Base-by-base conservation (phyloP, 2,113 vertebrate species). In the Pelobates fuscus region DNA sequence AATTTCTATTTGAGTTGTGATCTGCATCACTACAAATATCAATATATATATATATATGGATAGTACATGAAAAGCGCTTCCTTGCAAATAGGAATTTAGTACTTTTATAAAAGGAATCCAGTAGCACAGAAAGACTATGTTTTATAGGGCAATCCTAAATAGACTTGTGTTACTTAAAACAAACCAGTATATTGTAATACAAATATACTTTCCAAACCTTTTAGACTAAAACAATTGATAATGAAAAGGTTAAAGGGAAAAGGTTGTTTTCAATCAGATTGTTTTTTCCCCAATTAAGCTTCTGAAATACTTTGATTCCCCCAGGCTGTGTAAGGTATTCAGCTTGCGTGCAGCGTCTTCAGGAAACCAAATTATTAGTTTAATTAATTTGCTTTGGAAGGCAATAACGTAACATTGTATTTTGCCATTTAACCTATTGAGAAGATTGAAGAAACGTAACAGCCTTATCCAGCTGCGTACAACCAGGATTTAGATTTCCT, bases 321-420 rank as follows among this genome's bases (percentile, higher is more conserved):
- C 69, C 70, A 49, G 59, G 59, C 54, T 57, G 21, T 57, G 29
- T 66, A 66, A 54, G 23, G 62, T 66, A 66, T 41, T 57, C 44
- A n/a, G 60, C 29, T n/a, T 27, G 44, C 44, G 12, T n/a, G 21
- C 46, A 41, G 71, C 49, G 29, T 58, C 61, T 66, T 29, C 37
- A 59, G 61, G 15, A 57, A 65, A 65, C 44, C 44, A 65, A 65
- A 65, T 73, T 37, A 65, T 24, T 55, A 54, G 65, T 74, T 74
- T 65, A 44, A 59, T 57, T 58, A 74, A 64, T 66, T 74, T 74
- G 30, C 30, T 44, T 44, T 63, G 37, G 71, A 58, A 23, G 23
- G 24, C 32, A 43, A 30, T 27, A 23, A 62, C 21, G 12, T 37
- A 62, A 54, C 17, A 44, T 5, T 27, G 41, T 30, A 25, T 24